These are phyloP conservation scores for Desoria tigrina DNA, from an alignment of 2,888 invertebrate genomes.

Conservation along the genomic window DNA sequence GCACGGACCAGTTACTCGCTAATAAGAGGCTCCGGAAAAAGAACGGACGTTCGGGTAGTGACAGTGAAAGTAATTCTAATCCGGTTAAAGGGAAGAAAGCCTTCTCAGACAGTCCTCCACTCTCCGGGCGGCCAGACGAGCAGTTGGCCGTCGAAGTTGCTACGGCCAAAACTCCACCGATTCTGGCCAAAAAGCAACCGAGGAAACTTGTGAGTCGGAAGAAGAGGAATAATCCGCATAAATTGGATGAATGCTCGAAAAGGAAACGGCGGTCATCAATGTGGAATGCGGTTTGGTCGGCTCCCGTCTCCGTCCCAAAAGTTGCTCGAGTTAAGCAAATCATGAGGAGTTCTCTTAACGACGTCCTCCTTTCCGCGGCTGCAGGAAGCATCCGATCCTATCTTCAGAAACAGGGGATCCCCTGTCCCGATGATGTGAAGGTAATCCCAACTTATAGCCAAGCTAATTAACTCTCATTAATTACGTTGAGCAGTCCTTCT, in stretches of 20 bases:
- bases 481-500: slow-evolving; percentile 1
- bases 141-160: not conserved
- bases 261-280: not conserved
- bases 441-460: slow-evolving; percentile 48
- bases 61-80: not conserved
- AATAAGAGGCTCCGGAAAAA: slow-evolving; percentile 13
- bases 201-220: too few species aligned
- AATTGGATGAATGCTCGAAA: not conserved
- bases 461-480: not conserved
- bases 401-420: slow-evolving; percentile 60
- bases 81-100: too few species aligned
- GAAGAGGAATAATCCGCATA: too few species aligned
- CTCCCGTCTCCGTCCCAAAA: slow-evolving; percentile 58
- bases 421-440: slow-evolving; percentile 60
- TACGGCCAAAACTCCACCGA: not conserved
- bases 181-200: too few species aligned
- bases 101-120: too few species aligned
- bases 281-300: slow-evolving; percentile 59
- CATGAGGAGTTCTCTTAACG: slow-evolving; percentile 61
- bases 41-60: slow-evolving; percentile 12
- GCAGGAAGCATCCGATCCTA: slow-evolving; percentile 61
- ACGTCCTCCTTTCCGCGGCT: slow-evolving; percentile 61
- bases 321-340: slow-evolving; percentile 61
- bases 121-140: not conserved
- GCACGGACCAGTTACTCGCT: slow-evolving; percentile 34